Base-by-base conservation (phyloP, 2,888 invertebrate genomes). In the Rugalucina vietnamica region DNA sequence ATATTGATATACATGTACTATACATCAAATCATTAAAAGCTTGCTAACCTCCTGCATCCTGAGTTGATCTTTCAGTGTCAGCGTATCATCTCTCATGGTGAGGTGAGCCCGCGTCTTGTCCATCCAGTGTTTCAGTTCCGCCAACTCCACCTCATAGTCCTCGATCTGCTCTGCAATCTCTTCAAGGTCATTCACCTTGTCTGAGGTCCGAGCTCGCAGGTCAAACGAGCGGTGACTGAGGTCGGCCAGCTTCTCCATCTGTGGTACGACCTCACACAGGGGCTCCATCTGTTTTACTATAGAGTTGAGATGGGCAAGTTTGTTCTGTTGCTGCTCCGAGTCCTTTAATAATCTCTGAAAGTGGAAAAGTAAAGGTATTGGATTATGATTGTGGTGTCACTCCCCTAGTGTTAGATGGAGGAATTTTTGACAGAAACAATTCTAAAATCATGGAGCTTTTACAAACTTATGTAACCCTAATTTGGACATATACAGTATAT, bases 161-260 rank as follows among this genome's bases (percentile, higher is more conserved):
- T 98, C 98, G 98, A 98, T 98, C 96, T 98, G 98, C 94, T 98
- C 98, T 72, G 97, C 97, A 76, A 98, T 97, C 95, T 98, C 98
- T 96, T 98, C 97, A 84, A 98, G 96, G 90, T 98, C 95, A 70
- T 97, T 97, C 95, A 91, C 86, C 49, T 90, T 86, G 50, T 89
- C 88, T 12, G 84, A 82, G 12, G 89, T 85, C 76, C 87, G 82
- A 29, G 87, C 80, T 70, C 90, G 84, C 21, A 92, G 78, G 49
- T 90, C 88, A 73, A 88, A 85, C 73, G 90, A 84, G 29, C 88
- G 86, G 49, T 91, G 89, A 72, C 88, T 90, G n/a, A 93, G 87
- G 37, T 86, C 85, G 36, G 85, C 81, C 1, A 93, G 82, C 74
- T 84, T 85, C 36, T 88, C 89, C 79, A 89, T 88, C 75, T 87